Evolutionary conservation across 2,888 invertebrate genomes (phyloP).

Genomic region (Zelleria hepariella): DNA sequence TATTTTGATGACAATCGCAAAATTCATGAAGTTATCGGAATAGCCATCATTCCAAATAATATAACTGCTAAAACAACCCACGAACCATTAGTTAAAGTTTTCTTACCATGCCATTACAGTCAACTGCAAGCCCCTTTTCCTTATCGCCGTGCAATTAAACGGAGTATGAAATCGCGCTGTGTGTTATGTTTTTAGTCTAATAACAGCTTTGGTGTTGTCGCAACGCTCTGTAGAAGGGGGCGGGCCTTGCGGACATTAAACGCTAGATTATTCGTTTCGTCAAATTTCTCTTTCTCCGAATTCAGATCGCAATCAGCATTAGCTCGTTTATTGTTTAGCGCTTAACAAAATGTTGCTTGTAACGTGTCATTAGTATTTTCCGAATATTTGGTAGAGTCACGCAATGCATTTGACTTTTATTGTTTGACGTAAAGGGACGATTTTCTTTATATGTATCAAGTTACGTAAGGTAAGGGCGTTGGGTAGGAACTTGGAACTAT

Average conservation of each 20-base stretch:
- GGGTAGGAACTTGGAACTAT: not conserved
- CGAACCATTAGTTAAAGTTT: conserved; percentile 57
- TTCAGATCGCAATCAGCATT: not conserved
- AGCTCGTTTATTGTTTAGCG: not conserved
- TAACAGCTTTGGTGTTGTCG: conserved; percentile 52
- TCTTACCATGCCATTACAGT: conserved; percentile 55
- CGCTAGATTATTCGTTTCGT: conserved; percentile 42
- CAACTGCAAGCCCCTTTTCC: conserved; percentile 40
- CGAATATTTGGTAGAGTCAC: not conserved
- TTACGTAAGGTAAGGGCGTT: too few species aligned
- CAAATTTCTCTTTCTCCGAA: not conserved
- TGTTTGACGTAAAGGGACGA: not conserved
- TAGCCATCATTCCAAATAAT: conserved; percentile 17
- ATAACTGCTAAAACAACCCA: conserved; percentile 39
- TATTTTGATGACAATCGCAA: too few species aligned
- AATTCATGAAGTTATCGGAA: not conserved
- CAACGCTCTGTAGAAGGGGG: conserved; percentile 39
- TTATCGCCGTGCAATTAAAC: conserved; percentile 67
- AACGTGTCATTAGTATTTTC: not conserved
- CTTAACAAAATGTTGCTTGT: not conserved
- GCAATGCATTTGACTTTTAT: not conserved
- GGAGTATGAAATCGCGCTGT: conserved; percentile 37
- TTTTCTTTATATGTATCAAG: not conserved
- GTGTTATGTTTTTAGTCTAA: conserved; percentile 56
- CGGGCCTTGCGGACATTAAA: conserved; percentile 40